phyloP scores from a whole-genome alignment of 2,797 vertebrate species.

The Siniperca obscura region DNA sequence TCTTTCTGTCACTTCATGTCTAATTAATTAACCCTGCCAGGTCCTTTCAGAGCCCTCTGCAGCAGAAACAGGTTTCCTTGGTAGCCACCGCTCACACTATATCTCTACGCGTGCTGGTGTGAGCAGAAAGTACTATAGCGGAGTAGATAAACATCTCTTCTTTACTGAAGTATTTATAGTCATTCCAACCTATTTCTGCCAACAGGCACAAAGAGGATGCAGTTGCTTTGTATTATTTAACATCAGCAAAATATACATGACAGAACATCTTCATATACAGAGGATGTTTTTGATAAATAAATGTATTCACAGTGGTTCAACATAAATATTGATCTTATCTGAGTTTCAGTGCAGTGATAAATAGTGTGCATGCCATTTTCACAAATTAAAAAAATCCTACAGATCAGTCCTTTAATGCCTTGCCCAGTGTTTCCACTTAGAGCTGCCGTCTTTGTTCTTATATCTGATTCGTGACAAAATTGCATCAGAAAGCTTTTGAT shows the following conservation, averaged over 20 bases:
- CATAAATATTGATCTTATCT: not conserved
- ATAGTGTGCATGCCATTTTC: not conserved
- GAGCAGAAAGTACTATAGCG: constrained; percentile 4
- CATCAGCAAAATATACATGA: not conserved
- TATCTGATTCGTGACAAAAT: not conserved
- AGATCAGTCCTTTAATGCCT: not conserved
- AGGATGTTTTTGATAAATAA: not conserved
- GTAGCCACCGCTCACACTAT: constrained; percentile 24
- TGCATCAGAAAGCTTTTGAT: not conserved
- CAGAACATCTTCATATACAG: not conserved
- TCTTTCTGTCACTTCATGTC: constrained; percentile 68
- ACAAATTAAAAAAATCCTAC: no score
- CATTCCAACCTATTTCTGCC: not conserved
- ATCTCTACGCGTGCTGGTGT: not conserved
- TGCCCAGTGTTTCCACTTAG: not conserved
- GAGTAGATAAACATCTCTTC: not conserved
- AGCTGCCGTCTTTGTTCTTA: not conserved
- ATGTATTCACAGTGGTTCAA: not conserved
- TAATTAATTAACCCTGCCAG: constrained; percentile 67
- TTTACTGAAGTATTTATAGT: constrained; percentile 15
- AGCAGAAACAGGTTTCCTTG: constrained; percentile 53
- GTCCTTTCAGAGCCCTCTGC: constrained; percentile 50
- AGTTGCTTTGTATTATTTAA: not conserved
- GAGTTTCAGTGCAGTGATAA: not conserved
- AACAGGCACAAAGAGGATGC: not conserved